Conservation (phyloP, 2,797 vertebrate species). For the Muscicapa comitata region DNA sequence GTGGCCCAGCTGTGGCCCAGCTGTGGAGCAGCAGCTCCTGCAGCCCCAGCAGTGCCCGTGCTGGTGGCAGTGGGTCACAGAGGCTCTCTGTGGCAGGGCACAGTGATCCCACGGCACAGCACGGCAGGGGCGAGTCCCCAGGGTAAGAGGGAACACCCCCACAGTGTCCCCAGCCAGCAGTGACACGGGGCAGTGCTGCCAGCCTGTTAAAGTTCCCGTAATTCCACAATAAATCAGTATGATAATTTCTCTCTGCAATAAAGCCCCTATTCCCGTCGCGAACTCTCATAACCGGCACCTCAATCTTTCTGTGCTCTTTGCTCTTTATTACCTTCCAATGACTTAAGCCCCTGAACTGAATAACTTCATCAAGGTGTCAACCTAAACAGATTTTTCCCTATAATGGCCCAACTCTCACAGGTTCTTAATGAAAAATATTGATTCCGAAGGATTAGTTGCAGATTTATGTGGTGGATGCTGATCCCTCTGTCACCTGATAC, state of each 20-base stretch:
- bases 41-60: not conserved
- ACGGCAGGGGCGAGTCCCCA: accelerated
- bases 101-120: not conserved
- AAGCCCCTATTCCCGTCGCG: constrained; percentile 40
- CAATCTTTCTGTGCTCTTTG: constrained; percentile 66
- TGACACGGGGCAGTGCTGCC: not conserved
- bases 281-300: constrained; percentile 65
- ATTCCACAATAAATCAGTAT: constrained; percentile 58
- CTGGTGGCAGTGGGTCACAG: not conserved
- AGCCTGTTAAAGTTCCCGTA: constrained; percentile 40
- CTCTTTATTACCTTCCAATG: constrained; percentile 83
- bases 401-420: constrained; percentile 79
- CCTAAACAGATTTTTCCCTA: constrained; percentile 84
- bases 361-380: constrained; percentile 86
- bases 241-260: constrained; percentile 61
- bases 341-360: constrained; percentile 80
- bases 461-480: constrained; percentile 83
- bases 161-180: not conserved
- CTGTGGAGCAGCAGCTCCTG: accelerated
- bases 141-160: accelerated
- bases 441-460: constrained; percentile 82
- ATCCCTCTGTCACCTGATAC: constrained; percentile 80
- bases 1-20: accelerated
- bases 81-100: not conserved
- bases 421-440: constrained; percentile 89